These are phyloP conservation scores for Platorchestia sp. DNA, from an alignment of 1,140 invertebrate genomes.

Conservation along the genomic window DNA sequence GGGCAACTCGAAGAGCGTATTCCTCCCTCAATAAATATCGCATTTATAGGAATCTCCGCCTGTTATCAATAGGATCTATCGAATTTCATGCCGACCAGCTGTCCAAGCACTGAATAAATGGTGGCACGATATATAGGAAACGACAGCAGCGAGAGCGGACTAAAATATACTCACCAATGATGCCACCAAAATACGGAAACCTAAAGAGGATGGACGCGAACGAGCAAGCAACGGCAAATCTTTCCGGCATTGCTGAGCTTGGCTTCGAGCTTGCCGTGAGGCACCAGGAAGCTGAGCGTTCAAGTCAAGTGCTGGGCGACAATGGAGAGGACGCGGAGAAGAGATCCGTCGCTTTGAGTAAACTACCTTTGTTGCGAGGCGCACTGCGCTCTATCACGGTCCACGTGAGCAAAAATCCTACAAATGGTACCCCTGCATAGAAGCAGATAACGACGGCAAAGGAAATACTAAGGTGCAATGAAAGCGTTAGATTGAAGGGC, in stretches of 20 bases:
- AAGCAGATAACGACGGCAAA: neutral
- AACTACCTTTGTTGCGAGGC: neutral
- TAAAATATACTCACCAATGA: conserved; percentile 49
- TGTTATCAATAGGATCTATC: conserved; percentile 12
- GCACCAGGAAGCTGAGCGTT: neutral
- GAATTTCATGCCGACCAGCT: conserved; percentile 27
- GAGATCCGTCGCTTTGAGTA: neutral
- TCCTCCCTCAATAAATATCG: neutral
- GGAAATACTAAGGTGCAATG: neutral
- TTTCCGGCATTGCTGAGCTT: conserved; percentile 48
- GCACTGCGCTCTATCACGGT: neutral
- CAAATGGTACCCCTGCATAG: neutral
- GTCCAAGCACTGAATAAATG: conserved; percentile 30
- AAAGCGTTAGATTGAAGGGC: neutral
- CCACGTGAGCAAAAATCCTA: neutral
- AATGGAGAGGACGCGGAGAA: neutral
- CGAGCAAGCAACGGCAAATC: conserved; percentile 49
- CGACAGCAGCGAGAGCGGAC: conserved; percentile 6
- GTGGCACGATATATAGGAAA: conserved; percentile 3
- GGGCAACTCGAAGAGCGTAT: neutral
- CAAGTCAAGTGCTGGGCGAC: neutral
- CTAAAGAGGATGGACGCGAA: conserved; percentile 53
- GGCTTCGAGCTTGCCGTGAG: neutral
- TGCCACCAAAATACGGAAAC: conserved; percentile 50
- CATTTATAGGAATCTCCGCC: neutral